Conservation (phyloP, 2,113 vertebrate species). For the Neoarius graeffei region DNA sequence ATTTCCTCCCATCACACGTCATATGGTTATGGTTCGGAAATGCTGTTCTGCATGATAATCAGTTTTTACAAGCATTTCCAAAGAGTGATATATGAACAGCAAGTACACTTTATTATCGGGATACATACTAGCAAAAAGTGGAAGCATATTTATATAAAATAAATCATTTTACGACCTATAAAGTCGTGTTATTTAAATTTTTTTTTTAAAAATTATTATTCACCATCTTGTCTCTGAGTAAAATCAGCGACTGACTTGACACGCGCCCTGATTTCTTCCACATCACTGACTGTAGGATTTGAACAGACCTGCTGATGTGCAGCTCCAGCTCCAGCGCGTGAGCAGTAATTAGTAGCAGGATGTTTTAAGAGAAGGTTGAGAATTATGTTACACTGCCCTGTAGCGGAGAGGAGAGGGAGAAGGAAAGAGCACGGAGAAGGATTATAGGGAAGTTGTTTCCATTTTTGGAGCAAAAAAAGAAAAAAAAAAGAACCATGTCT, state of each 20-base stretch:
- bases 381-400: slow-evolving; percentile 45
- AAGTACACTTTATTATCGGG: not conserved
- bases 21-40: slow-evolving; percentile 36
- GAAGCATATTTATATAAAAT: not conserved
- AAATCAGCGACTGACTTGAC: not conserved
- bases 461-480: slow-evolving; percentile 41
- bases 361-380: slow-evolving; percentile 41
- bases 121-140: not conserved
- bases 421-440: slow-evolving; percentile 13
- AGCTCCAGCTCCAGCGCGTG: slow-evolving; percentile 40
- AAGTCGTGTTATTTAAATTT: not conserved
- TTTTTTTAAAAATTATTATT: slow-evolving; percentile 14
- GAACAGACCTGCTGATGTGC: slow-evolving; percentile 42
- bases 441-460: slow-evolving; percentile 51
- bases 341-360: slow-evolving; percentile 56
- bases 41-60: slow-evolving; percentile 20
- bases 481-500: slow-evolving; percentile 48
- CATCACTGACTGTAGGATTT: slow-evolving; percentile 21
- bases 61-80: slow-evolving; percentile 12
- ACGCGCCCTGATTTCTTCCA: not conserved
- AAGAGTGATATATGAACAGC: slow-evolving; percentile 1
- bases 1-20: slow-evolving; percentile 42
- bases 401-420: slow-evolving; percentile 20
- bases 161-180: not conserved
- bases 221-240: not conserved